A percentile compares a stretch with the other conserved stretches of the same genome.
Conservation (phyloP, 2,113 vertebrate genomes). For the Ammospiza nelsoni region DNA sequence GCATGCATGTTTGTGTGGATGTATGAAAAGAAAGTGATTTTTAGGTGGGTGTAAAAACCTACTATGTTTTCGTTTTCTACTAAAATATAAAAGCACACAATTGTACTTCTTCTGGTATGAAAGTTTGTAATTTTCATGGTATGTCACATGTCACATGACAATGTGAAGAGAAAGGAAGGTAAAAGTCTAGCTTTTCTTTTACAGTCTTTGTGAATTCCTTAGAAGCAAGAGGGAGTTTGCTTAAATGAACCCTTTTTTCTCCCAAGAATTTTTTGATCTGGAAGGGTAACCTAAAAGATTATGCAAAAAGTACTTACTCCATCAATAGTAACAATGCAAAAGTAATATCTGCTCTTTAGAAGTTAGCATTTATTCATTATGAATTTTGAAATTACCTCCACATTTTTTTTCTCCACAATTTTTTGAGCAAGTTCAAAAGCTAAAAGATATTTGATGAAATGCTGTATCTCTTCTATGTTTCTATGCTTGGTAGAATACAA, state of each 20-base stretch:
- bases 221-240: neutral
- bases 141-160: neutral
- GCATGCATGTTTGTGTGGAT: no score
- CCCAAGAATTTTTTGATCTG: neutral
- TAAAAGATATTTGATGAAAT: neutral
- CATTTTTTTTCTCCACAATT: neutral
- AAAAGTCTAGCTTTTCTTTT: neutral
- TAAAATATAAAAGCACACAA: neutral
- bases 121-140: neutral
- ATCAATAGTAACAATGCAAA: neutral
- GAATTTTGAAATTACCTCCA: neutral
- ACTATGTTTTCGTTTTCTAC: neutral
- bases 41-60: neutral
- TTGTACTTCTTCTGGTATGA: neutral
- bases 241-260: neutral
- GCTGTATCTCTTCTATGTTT: neutral
- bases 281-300: neutral
- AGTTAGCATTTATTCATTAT: neutral
- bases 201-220: neutral
- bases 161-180: neutral
- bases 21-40: rapidly evolving
- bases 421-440: neutral
- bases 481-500: neutral
- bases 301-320: neutral
- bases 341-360: neutral